Conservation (phyloP, 2,888 invertebrate genomes). For the Trimorus sp. region DNA sequence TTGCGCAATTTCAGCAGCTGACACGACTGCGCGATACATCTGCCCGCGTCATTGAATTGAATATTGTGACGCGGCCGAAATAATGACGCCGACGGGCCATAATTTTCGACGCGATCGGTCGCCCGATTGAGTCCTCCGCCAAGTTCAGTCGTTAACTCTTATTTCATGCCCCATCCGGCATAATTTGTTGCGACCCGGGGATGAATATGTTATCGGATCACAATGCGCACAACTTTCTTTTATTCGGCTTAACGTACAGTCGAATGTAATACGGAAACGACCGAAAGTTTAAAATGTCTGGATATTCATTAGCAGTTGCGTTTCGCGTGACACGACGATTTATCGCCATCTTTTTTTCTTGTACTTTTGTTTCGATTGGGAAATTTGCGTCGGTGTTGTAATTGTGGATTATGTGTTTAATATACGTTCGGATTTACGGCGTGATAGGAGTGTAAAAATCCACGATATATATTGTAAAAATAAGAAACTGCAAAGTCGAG, state of each 20-base stretch:
- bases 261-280: conserved; percentile 55
- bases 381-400: no score
- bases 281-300: conserved; percentile 53
- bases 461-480: no score
- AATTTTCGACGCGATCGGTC: conserved; percentile 57
- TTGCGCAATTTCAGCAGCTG: conserved; percentile 37
- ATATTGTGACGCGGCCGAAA: conserved; percentile 47
- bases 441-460: no score
- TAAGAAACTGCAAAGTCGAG: no score
- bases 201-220: conserved; percentile 59
- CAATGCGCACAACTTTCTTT: conserved; percentile 55
- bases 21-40: conserved; percentile 40
- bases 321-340: conserved; percentile 27
- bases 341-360: conserved; percentile 36
- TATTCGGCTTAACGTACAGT: conserved; percentile 48
- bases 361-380: no score
- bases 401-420: no score
- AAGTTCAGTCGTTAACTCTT: conserved; percentile 63
- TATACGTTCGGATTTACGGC: no score
- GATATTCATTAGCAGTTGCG: conserved; percentile 46
- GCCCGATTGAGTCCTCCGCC: conserved; percentile 48
- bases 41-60: conserved; percentile 34
- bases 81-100: conserved; percentile 44
- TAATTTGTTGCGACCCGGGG: conserved; percentile 61
- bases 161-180: conserved; percentile 56